Base-by-base conservation (phyloP, 2,888 invertebrate species). In the Callyntrura sp. region DNA sequence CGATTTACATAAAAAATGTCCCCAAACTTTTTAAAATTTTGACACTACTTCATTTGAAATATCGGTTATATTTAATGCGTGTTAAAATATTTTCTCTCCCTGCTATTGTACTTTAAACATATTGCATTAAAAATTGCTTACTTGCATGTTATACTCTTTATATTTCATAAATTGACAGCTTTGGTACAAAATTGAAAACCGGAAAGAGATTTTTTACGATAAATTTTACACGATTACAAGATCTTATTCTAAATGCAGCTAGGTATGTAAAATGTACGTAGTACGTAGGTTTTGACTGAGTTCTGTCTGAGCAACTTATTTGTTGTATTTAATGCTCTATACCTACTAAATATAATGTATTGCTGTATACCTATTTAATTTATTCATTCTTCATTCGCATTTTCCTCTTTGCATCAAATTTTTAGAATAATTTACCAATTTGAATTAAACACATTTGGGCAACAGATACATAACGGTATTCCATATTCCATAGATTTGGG, bases 151-250 rank as follows among this genome's bases (percentile, higher is more conserved):
- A 73, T 62, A 62, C n/a, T 62, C 17, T 20, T 23, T 9, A 65
- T 35, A 5, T 35, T n/a, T 68, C 35, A 43, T 2, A 23, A 14
- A 35, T 65, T 23, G 62, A 43, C 43, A 28, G 12, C 51, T 14
- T 86, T 83, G 82, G 88, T 88, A 88, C 81, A 88, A 88, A 88
- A 88, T 81, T 88, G 88, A 82, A 88, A 88, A 88, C 43, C 57
- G 70, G 87, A 60, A 79, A 65, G 85, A 85, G 62, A 48, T 28
- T 14, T 35, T 17, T n/a, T 48, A 20, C 12, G 2, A 12, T 2
- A 35, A 35, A 6, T 48, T 76, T 48, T 73, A 45, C 9, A 76
- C 0, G 55, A 55, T 12, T 25, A 76, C 17, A 45, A 11, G 20
- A 8, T n/a, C 76, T 48, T 20, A 43, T 78, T 78, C 20, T 78